phyloP scores from a whole-genome alignment of 2,888 invertebrate species.

The Parochlus steinenii region DNA sequence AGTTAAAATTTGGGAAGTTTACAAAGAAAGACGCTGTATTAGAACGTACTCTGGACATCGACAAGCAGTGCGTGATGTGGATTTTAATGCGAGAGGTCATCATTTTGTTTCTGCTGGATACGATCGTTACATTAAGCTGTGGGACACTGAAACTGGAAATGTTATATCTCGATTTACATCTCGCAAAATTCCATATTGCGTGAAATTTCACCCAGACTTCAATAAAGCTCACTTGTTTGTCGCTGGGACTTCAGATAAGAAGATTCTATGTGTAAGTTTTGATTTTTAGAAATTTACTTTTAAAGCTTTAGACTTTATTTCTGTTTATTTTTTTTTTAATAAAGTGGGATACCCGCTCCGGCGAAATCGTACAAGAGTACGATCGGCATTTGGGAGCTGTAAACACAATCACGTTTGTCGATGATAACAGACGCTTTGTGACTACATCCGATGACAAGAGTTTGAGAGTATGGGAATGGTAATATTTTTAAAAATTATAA shows the following conservation, averaged over 20 bases:
- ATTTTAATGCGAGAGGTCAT: slow-evolving; percentile 86
- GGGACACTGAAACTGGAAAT: slow-evolving; percentile 96
- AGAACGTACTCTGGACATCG: slow-evolving; percentile 92
- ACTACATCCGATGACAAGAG: slow-evolving; percentile 99
- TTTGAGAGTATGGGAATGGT: slow-evolving; percentile 99
- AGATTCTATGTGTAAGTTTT: slow-evolving; percentile 86
- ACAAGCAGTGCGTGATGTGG: slow-evolving; percentile 90
- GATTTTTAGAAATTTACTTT: not conserved
- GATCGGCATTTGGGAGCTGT: slow-evolving; percentile 97
- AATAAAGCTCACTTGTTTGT: slow-evolving; percentile 97
- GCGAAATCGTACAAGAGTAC: slow-evolving; percentile 94
- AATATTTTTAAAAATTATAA: too few species aligned
- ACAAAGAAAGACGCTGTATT: slow-evolving; percentile 81
- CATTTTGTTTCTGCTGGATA: slow-evolving; percentile 94
- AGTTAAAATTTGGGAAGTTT: slow-evolving; percentile 98
- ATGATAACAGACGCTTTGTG: slow-evolving; percentile 93
- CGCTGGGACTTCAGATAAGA: slow-evolving; percentile 97
- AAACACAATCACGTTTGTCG: slow-evolving; percentile 97
- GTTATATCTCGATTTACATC: slow-evolving; percentile 80
- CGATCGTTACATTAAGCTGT: slow-evolving; percentile 93
- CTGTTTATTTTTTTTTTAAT: slow-evolving; percentile 28
- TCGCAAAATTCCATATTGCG: slow-evolving; percentile 93
- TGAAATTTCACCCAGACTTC: slow-evolving; percentile 93
- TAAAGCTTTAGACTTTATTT: slow-evolving; percentile 4
- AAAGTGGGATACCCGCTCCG: slow-evolving; percentile 94